Conservation (phyloP, 2,113 vertebrate genomes). For the Chloebia gouldiae region DNA sequence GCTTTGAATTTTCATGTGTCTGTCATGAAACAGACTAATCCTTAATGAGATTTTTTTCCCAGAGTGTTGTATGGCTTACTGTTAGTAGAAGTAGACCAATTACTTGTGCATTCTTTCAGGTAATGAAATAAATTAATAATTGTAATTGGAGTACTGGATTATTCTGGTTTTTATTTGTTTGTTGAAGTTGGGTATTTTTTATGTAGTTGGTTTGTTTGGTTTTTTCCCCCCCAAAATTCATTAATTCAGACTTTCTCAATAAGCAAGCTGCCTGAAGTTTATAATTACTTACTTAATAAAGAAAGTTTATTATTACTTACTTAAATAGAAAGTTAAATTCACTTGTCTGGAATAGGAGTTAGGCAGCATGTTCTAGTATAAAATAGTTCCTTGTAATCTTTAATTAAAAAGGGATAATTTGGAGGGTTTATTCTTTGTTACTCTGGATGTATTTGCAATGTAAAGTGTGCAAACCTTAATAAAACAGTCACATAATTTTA, state of each 20-base stretch:
- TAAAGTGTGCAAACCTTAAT: background rate
- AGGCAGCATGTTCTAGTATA: background rate
- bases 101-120: background rate
- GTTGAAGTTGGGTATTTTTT: background rate
- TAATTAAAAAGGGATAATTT: background rate
- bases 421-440: background rate
- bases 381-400: background rate
- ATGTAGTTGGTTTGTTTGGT: background rate
- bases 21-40: background rate
- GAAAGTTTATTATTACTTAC: background rate
- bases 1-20: background rate
- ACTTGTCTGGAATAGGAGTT: background rate
- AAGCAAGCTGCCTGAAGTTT: background rate
- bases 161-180: background rate
- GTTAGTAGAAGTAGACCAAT: background rate
- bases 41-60: background rate
- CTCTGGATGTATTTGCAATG: background rate
- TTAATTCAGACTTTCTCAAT: background rate
- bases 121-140: background rate
- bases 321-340: background rate
- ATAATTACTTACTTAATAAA: background rate
- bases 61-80: background rate
- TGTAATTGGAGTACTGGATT: background rate
- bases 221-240: fast-evolving
- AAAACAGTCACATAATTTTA: background rate